phyloP scores from a whole-genome alignment of 2,797 vertebrate genomes.

The Chelidonichthys spinosus region DNA sequence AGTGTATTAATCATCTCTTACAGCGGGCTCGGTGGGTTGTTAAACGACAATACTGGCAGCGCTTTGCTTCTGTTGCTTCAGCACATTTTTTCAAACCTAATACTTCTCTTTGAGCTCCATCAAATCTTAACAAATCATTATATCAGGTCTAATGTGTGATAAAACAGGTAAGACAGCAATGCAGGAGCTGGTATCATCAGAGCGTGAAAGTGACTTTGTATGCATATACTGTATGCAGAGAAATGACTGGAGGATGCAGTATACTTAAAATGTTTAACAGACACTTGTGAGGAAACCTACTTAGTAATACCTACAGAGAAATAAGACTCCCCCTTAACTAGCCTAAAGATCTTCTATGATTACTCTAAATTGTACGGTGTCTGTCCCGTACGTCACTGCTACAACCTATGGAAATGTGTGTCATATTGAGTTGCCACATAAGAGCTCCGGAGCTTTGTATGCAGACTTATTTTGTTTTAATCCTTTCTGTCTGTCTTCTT shows the following conservation, averaged over 20 bases:
- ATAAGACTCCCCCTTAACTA: neutral
- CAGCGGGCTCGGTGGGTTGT: conserved; percentile 33
- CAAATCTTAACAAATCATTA: conserved; percentile 51
- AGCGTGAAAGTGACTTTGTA: conserved; percentile 32
- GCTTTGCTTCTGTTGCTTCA: conserved; percentile 28
- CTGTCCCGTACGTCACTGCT: neutral
- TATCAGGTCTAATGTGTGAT: conserved; percentile 52
- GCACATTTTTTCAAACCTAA: conserved; percentile 55
- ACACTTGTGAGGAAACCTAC: conserved; percentile 4
- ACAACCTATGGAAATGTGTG: neutral
- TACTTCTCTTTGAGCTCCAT: conserved; percentile 50
- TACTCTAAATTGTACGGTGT: neutral
- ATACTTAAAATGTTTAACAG: neutral
- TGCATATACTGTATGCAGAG: conserved; percentile 1
- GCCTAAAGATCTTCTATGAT: neutral
- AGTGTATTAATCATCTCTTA: conserved; percentile 70
- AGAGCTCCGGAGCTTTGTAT: neutral
- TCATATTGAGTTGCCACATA: neutral
- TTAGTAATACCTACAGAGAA: neutral
- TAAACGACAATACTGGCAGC: conserved; percentile 33
- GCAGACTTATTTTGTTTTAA: neutral
- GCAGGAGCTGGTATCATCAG: conserved; percentile 26
- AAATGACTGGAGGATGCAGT: conserved; percentile 1
- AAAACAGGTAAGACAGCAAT: conserved; percentile 37
- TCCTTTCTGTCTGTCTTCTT: conserved; percentile 1